Conservation (phyloP, 2,888 invertebrate species). For the Magallana nippona region DNA sequence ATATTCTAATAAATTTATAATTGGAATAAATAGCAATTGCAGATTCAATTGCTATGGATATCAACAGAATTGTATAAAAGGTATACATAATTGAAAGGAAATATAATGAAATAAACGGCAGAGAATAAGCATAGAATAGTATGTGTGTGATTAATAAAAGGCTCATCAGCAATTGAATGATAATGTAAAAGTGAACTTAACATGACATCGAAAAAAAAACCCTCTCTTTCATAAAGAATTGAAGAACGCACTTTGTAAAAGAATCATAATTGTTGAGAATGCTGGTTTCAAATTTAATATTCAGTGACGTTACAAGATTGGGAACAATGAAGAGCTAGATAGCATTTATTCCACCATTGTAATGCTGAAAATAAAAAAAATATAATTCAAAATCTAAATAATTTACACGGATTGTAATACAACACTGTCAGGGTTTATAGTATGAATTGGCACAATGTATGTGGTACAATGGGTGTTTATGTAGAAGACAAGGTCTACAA, state of each 20-base stretch:
- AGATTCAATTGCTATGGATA: slow-evolving; percentile 15
- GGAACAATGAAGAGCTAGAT: background rate
- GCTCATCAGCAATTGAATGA: no score
- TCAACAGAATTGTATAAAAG: background rate
- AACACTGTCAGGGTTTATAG: background rate
- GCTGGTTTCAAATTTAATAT: background rate
- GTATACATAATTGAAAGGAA: no score
- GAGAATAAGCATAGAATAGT: no score
- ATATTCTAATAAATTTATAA: slow-evolving; percentile 50
- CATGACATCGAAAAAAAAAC: no score
- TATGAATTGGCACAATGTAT: background rate
- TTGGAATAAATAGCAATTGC: slow-evolving; percentile 45
- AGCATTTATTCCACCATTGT: slow-evolving; percentile 5
- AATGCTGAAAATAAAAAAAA: background rate
- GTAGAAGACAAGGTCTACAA: background rate
- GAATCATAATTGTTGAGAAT: no score
- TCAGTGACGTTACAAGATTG: background rate
- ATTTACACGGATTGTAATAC: slow-evolving; percentile 24
- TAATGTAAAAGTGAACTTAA: no score
- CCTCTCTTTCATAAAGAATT: no score
- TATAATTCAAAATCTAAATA: background rate
- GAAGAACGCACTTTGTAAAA: no score
- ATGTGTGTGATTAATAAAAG: no score
- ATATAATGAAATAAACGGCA: no score
- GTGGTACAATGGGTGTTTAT: background rate